Evolutionary conservation across 2,888 invertebrate genomes (phyloP), one percentile per base, ranked within the genome.

Genomic region (Acrobasis repandana): DNA sequence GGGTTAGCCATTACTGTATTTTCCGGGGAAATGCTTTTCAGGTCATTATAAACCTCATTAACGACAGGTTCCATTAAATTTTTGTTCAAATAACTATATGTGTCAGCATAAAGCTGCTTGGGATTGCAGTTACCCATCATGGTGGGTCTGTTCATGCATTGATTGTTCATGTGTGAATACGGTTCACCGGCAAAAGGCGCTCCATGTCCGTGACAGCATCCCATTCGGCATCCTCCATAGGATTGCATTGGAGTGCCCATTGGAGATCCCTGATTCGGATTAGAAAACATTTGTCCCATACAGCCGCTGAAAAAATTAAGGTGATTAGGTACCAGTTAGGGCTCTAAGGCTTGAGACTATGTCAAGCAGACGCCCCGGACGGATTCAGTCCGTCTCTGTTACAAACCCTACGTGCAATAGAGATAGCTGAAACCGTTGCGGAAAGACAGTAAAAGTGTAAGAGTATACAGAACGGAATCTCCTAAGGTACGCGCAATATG

Each of bases 41-140:
- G 76, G 63, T 92, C 91, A 3, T 87, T 67, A 63, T 90, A 89
- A 1, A 91, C 90, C 75, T 92, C 92, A 62, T 86, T 75, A 5
- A 91, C 75, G 1, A 82, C 76, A 0, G 92, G 92, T 63, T 89
- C 85, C 87, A 92, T 86, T 14, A 90, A 70, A 63, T 89, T 90
- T 62, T 78, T 67, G 60, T 80, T 88, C 43, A 91, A 73, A 68
- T 88, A 90, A 47, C 69, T 81, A 63, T 88, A 90, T 0, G 91
- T 90, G 34, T 91, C 89, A 46, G 82, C 72, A 58, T 85, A 90
- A 1, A 88, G 74, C 65, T 86, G 83, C 0, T 81, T 72, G 43
- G 89, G 82, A 60, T 90, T 86, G 60, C 86, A 85, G 16, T 64
- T 72, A 16, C 85, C 83, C 81, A 83, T 83, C 58, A 80, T 82